Conservation (phyloP, 2,113 vertebrate genomes). For the Pelecanoides urinatrix region DNA sequence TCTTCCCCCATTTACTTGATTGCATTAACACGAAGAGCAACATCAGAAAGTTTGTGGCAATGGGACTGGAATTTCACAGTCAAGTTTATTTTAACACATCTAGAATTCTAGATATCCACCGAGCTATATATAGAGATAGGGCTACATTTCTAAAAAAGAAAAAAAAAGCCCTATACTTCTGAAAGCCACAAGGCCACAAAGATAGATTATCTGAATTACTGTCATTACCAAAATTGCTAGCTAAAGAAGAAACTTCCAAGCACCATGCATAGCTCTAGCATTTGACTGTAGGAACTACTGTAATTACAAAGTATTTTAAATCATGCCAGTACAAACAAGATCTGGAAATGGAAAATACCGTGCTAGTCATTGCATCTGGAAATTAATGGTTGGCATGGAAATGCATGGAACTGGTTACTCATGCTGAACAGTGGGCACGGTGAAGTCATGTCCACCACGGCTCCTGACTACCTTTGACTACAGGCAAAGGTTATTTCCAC, state of each 20-base stretch:
- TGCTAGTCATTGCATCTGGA: conserved; percentile 28
- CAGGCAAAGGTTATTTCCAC: conserved; percentile 23
- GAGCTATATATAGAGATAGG: conserved; percentile 37
- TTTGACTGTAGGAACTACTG: conserved; percentile 40
- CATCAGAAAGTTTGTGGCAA: neutral
- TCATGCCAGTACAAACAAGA: conserved; percentile 71
- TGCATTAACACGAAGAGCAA: neutral
- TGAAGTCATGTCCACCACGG: neutral
- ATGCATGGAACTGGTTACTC: conserved; percentile 51
- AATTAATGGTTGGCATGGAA: conserved; percentile 25
- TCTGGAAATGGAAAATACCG: conserved; percentile 49
- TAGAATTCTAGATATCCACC: neutral
- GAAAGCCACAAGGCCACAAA: conserved; percentile 70
- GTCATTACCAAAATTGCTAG: conserved; percentile 77
- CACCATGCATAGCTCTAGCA: neutral
- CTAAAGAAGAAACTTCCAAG: conserved; percentile 50
- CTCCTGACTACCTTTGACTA: neutral
- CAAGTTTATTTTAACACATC: neutral
- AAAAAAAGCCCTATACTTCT: conserved; percentile 52
- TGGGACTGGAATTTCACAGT: neutral
- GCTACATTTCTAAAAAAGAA: neutral
- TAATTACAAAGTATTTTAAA: conserved; percentile 75
- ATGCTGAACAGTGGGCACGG: neutral
- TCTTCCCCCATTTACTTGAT: neutral
- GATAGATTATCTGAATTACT: conserved; percentile 72